Percentiles rank a stretch among this genome's conserved stretches.
Evolutionary conservation across 2,113 vertebrate species (phyloP).

Genomic region (Ctenomys sociabilis): DNA sequence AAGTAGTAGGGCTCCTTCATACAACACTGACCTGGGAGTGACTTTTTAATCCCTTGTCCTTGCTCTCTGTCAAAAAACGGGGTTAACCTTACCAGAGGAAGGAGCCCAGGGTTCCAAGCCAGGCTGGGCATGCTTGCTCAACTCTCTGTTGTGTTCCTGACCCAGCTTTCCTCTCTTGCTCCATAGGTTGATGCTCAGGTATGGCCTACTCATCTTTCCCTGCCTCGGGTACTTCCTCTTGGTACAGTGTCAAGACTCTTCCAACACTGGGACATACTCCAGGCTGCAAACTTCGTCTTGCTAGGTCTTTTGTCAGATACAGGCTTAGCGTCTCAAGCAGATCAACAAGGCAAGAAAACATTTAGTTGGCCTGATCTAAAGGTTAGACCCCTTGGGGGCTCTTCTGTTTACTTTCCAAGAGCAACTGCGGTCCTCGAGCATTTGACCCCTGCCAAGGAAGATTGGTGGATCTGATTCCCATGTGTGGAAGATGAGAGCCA

Average conservation of each 20-base stretch:
- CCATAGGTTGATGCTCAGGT: slow-evolving; percentile 55
- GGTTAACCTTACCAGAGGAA: not conserved
- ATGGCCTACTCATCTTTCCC: not conserved
- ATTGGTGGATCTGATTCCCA: accelerated
- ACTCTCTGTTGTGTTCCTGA: not conserved
- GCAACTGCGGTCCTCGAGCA: not conserved
- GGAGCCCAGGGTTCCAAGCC: not conserved
- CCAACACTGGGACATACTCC: accelerated
- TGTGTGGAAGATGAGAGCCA: not conserved
- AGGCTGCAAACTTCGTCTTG: not conserved
- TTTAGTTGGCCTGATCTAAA: not conserved
- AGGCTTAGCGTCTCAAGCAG: not conserved
- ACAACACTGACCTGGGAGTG: too few species aligned
- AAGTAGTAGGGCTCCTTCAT: not conserved
- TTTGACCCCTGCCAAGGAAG: not conserved
- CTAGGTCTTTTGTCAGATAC: not conserved
- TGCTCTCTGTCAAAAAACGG: not conserved
- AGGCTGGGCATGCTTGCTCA: not conserved
- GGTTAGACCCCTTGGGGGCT: not conserved
- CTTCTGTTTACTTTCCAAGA: not conserved
- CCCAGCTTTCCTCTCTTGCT: slow-evolving; percentile 2
- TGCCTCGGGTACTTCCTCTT: not conserved
- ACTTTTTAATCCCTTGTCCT: not conserved
- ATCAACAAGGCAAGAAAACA: not conserved
- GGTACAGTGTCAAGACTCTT: not conserved